Conservation (phyloP, 1,140 invertebrate species). For the Drosophila rufa region DNA sequence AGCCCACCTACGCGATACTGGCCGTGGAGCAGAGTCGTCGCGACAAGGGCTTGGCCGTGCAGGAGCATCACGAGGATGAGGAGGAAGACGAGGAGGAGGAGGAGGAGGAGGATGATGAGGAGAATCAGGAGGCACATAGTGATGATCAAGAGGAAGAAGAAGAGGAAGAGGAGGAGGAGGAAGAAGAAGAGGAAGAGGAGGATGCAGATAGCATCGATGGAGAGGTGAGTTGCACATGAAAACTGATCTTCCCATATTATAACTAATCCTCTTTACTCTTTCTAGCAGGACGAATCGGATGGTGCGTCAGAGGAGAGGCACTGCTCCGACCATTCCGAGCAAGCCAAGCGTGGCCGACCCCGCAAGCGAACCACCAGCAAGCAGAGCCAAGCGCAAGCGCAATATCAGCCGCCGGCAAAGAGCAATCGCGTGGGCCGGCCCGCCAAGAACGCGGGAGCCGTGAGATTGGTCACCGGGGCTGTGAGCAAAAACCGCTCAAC, state of each 20-base stretch:
- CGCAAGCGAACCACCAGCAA: constrained; percentile 33
- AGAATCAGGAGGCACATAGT: neutral
- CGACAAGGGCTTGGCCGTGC: constrained; percentile 63
- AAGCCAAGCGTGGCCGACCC: constrained; percentile 10
- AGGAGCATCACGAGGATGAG: constrained; percentile 52
- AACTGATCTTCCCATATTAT: no score
- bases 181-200: constrained; percentile 7
- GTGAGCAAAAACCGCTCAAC: constrained; percentile 35
- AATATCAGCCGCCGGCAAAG: constrained; percentile 25
- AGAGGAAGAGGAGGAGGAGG: neutral
- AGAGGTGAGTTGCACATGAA: constrained; percentile 35
- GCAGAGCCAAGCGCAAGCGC: constrained; percentile 45
- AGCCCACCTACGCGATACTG: constrained; percentile 82
- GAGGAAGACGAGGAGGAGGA: constrained; percentile 14
- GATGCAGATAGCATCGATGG: neutral
- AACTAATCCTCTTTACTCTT: no score
- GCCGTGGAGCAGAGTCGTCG: constrained; percentile 69
- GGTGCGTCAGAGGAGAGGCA: constrained; percentile 24
- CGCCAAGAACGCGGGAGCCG: constrained; percentile 2
- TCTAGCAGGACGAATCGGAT: constrained; percentile 15
- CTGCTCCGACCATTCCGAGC: constrained; percentile 14
- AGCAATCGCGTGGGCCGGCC: constrained; percentile 1
- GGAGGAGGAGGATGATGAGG: constrained; percentile 18
- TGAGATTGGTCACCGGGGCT: constrained; percentile 10
- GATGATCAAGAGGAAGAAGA: constrained; percentile 1